Conservation (phyloP, 1,140 invertebrate genomes). For the Apis mellifera region Amel_HAv3.1 CM009936.2:14512501-14513000, state of each 20-base stretch:
- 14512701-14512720: not conserved
- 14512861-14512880: not conserved
- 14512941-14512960: too few species aligned
- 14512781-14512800: not conserved
- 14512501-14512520: constrained; percentile 21
- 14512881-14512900: not conserved
- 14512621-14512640: not conserved
- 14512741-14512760: too few species aligned
- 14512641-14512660: not conserved
- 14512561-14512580: constrained; percentile 11
- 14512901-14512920: not conserved
- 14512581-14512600: not conserved
- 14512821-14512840: not conserved
- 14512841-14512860: not conserved
- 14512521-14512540: constrained; percentile 24
- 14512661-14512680: not conserved
- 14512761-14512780: not conserved
- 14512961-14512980: too few species aligned
- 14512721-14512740: not conserved
- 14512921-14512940: too few species aligned
- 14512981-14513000: too few species aligned
- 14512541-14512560: constrained; percentile 3
- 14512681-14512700: not conserved
- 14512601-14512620: constrained; percentile 14
- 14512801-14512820: not conserved